A percentile compares a stretch with the other conserved stretches of the same genome.
Evolutionary conservation across 2,797 vertebrate genomes (phyloP).

Genomic region (Pogonophryne albipinna): DNA sequence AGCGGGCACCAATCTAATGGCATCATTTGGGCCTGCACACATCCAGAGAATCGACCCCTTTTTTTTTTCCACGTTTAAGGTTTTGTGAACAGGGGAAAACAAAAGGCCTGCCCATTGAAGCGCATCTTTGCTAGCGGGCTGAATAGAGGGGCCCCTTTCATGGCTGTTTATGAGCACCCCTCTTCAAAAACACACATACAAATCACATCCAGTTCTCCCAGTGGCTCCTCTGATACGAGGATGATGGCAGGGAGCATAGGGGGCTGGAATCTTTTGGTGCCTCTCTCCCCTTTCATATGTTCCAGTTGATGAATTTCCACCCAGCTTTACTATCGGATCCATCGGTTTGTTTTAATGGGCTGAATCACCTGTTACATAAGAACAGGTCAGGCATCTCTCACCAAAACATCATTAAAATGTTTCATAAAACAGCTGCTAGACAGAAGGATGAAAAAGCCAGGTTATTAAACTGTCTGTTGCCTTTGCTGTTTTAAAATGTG

Average conservation of each 20-base stretch:
- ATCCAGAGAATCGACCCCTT: conserved; percentile 73
- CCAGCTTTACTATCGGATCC: conserved; percentile 34
- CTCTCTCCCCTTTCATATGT: conserved; percentile 56
- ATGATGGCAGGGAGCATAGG: conserved; percentile 44
- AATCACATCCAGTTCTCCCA: conserved; percentile 84
- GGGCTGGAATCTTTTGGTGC: conserved; percentile 38
- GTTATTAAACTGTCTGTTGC: conserved; percentile 17
- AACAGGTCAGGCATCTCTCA: conserved; percentile 8
- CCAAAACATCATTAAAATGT: conserved; percentile 53
- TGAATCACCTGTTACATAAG: conserved; percentile 52
- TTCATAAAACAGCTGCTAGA: conserved; percentile 34
- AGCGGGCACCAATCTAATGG: conserved; percentile 81
- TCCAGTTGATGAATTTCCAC: conserved; percentile 57
- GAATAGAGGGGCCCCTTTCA: conserved; percentile 85
- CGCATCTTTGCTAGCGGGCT: conserved; percentile 77
- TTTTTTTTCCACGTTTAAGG: conserved; percentile 70
- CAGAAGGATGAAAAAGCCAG: conserved; percentile 10
- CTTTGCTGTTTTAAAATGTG: not conserved
- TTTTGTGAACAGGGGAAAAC: conserved; percentile 78
- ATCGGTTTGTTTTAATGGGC: conserved; percentile 38
- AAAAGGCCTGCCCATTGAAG: conserved; percentile 81
- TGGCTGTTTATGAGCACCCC: conserved; percentile 84
- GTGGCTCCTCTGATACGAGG: conserved; percentile 66
- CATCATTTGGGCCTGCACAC: conserved; percentile 80
- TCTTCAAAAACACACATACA: conserved; percentile 86